Evolutionary conservation across 2,888 invertebrate species (phyloP).

Genomic region (Ormyrus pomaceus): DNA sequence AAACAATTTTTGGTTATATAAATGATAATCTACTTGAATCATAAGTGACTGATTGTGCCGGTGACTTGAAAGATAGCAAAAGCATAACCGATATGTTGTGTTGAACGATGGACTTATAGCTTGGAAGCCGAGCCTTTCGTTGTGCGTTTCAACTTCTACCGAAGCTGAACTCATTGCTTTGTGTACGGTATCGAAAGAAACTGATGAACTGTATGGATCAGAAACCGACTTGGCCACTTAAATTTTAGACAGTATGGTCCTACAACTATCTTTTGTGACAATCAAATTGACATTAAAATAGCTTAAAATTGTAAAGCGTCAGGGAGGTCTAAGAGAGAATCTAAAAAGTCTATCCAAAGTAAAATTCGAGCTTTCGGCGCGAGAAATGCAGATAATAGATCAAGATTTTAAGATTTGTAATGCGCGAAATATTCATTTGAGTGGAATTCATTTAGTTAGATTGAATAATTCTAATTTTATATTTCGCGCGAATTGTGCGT

Average conservation of each 20-base stretch:
- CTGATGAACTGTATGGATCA: constrained; percentile 5
- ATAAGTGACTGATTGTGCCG: constrained; percentile 33
- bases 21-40: background rate
- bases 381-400: no score
- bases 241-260: background rate
- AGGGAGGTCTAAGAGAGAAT: no score
- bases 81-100: constrained; percentile 1
- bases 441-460: no score
- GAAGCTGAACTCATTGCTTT: constrained; percentile 18
- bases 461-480: no score
- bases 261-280: constrained; percentile 17
- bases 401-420: no score
- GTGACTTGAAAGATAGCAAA: constrained; percentile 2
- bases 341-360: no score
- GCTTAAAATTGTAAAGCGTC: no score
- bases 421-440: no score
- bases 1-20: background rate
- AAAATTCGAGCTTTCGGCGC: no score
- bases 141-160: background rate
- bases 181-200: constrained; percentile 5
- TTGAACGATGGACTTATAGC: constrained; percentile 6
- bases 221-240: background rate
- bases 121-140: constrained; percentile 8
- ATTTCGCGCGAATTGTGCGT: no score
- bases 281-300: background rate